Evolutionary conservation across 2,888 invertebrate genomes (phyloP), one percentile per base, ranked within the genome.

Genomic region (Tridacna crocea): DNA sequence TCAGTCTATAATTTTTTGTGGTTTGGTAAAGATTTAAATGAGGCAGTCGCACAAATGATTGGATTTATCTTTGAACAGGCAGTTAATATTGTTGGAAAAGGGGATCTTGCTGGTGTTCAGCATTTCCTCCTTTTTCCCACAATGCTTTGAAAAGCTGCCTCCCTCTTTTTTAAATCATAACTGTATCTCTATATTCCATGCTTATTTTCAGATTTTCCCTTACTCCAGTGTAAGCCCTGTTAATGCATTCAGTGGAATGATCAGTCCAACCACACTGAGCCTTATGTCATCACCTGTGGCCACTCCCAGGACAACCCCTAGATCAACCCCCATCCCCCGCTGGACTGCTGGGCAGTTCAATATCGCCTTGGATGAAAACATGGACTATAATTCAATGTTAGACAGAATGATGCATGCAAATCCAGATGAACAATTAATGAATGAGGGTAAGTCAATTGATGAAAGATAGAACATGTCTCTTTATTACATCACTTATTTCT

Each of bases 141-240:
- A 36, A 36, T 36, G 36, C 8, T 36, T 36, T 36, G 3, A n/a
- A n/a, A n/a, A n/a, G n/a, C n/a, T n/a, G n/a, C n/a, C n/a, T n/a
- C n/a, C n/a, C n/a, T n/a, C n/a, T n/a, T n/a, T n/a, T 36, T 2
- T 36, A 36, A 36, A 4, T 2, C 36, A 36, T 36, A 8, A 36
- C 36, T 36, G 36, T 36, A 36, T 36, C 36, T 36, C 36, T 36
- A 8, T 2, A 4, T 36, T 36, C 8, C 8, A 36, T 36, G 36
- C 36, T 8, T 61, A 13, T 15, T 83, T 84, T 24, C 96, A 98
- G 98, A 96, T 99, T 92, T 98, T 98, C 96, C 98, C 97, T 91
- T 98, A 98, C 95, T 97, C 98, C 88, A 96, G 96, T 92, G 96
- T 97, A 93, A 97, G 97, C 93, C 97, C 98, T 93, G 97, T 96